phyloP scores from a whole-genome alignment of 2,797 vertebrate species.

The Galago senegalensis region DNA sequence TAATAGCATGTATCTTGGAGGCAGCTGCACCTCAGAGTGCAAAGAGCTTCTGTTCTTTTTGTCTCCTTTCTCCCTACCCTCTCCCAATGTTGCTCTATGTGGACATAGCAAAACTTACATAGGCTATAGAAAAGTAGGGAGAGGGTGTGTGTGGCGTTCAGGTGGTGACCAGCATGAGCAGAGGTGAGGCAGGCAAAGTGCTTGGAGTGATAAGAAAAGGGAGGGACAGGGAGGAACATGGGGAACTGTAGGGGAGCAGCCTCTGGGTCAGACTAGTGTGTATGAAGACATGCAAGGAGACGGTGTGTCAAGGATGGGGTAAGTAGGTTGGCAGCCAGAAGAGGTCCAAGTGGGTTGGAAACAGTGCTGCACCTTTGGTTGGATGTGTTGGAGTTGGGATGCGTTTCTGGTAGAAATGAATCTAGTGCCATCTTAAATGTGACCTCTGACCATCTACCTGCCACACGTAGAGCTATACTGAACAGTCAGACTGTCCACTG shows the following conservation, averaged over 20 bases:
- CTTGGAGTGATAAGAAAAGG: neutral
- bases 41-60: neutral
- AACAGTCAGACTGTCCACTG: neutral
- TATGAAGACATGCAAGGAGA: neutral
- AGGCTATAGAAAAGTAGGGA: neutral
- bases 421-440: neutral
- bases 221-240: neutral
- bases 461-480: neutral
- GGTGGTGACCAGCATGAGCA: neutral
- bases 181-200: neutral
- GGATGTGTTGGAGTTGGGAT: neutral
- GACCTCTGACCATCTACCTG: neutral
- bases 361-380: neutral
- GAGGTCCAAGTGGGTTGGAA: neutral
- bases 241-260: neutral
- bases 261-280: neutral
- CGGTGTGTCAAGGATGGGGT: neutral
- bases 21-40: neutral
- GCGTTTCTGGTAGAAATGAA: slow-evolving; percentile 4
- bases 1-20: neutral
- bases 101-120: neutral
- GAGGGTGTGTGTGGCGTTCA: neutral
- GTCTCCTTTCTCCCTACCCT: neutral
- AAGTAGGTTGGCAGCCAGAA: neutral
- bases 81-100: neutral